Evolutionary conservation across 2,797 vertebrate species (phyloP).

Genomic region (Synanceia verrucosa): DNA sequence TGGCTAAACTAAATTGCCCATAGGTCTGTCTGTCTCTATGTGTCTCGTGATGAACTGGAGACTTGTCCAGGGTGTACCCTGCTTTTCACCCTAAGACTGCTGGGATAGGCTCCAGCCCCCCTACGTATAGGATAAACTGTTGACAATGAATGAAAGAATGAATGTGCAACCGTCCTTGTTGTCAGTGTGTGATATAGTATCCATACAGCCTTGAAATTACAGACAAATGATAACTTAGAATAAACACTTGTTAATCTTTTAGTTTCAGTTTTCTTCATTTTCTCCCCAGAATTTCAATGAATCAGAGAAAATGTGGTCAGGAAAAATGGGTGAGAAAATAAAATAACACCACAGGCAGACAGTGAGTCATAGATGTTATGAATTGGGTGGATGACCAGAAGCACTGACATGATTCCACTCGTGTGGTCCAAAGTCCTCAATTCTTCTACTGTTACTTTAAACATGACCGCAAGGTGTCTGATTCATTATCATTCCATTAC

Average conservation of each 20-base stretch:
- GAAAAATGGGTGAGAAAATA: conserved; percentile 12
- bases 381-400: conserved; percentile 6
- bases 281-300: conserved; percentile 7
- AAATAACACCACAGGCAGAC: conserved; percentile 23
- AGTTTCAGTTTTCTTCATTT: neutral
- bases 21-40: no score
- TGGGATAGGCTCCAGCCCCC: no score
- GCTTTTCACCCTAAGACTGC: no score
- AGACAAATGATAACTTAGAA: no score
- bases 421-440: conserved; percentile 28
- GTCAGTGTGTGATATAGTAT: no score
- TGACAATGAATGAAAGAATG: no score
- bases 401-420: neutral
- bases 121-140: no score
- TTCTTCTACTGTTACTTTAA: conserved; percentile 6
- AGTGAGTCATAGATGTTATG: conserved; percentile 27
- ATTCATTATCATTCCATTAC: conserved; percentile 11
- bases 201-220: neutral
- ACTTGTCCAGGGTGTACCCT: no score
- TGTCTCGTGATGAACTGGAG: no score
- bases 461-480: conserved; percentile 15
- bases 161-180: no score
- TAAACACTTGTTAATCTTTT: no score
- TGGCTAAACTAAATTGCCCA: no score
- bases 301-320: neutral